Evolutionary conservation across 2,113 vertebrate genomes (phyloP), one percentile per base, ranked within the genome.

Genomic region (Corvus moneduloides): DNA sequence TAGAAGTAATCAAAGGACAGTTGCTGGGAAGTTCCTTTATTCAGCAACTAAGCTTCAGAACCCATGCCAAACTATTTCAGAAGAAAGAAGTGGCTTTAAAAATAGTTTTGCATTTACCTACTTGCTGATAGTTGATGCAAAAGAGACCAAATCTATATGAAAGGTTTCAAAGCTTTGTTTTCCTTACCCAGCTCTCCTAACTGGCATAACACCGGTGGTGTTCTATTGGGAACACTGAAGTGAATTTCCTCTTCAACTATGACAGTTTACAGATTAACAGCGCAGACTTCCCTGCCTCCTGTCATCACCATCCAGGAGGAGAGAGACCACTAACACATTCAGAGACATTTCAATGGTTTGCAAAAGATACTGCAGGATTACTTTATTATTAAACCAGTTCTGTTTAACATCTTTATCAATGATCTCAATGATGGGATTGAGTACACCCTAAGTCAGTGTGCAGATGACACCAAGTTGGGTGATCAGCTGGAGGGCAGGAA

Each of bases 1-100:
- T 94, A 95, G 86, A 97, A 89, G 72, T 81, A 66, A 94, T 96
- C 83, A 90, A 96, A 94, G 90, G 89, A 89, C 93, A 93, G 92
- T 86, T 93, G 76, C 48, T 95, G 84, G 92, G 87, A 95, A 95
- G 55, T 76, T 95, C 92, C 94, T 94, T 96, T 91, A 96, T 90
- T 93, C 83, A 83, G 84, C 85, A 95, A 61, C 91, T 84, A 86
- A 61, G 15, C 92, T 95, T 94, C 92, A 96, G 73, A 95, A 89
- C 58, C 52, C 8, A 7, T 91, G 96, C 95, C 96, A 98, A 96
- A 96, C 71, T 84, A 84, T 90, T 96, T 95, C 87, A 93, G 79
- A 96, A 97, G 79, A 64, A 95, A 32, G 87, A 79, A 84, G 68
- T 7, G 92, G 86, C 69, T 91, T 97, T 94, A 94, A 84, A 95